A percentile compares a stretch with the other conserved stretches of the same genome.
Conservation (phyloP, 2,113 vertebrate species). For the Terrapene triunguis region DNA sequence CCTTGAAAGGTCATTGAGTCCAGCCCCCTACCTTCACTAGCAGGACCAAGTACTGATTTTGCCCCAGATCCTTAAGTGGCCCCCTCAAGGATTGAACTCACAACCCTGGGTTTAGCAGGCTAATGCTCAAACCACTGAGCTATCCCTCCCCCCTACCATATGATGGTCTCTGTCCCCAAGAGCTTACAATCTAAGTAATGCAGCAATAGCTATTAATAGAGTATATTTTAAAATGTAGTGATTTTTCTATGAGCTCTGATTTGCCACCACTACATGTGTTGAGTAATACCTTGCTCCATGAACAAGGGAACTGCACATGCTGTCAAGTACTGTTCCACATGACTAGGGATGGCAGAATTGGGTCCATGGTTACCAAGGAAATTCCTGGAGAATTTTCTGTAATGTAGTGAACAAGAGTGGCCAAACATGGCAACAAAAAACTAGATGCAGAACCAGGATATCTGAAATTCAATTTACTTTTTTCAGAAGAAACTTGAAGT, state of each 20-base stretch:
- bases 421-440: background rate
- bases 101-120: too few species aligned
- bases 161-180: background rate
- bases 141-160: too few species aligned
- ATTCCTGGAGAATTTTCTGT: background rate
- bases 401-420: background rate
- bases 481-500: background rate
- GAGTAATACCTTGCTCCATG: background rate
- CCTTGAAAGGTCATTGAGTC: too few species aligned
- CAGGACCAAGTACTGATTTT: too few species aligned
- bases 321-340: background rate
- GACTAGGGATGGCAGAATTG: background rate
- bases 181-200: background rate
- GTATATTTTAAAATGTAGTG: rapidly evolving
- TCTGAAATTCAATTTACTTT: background rate
- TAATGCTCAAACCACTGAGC: too few species aligned
- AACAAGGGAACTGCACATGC: background rate
- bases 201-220: background rate
- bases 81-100: too few species aligned
- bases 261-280: background rate
- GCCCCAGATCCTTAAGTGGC: too few species aligned
- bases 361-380: background rate
- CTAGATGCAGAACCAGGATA: background rate
- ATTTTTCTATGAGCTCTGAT: background rate
- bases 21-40: too few species aligned